Conservation (phyloP, 2,113 vertebrate genomes). For the Apodemus speciosus region DNA sequence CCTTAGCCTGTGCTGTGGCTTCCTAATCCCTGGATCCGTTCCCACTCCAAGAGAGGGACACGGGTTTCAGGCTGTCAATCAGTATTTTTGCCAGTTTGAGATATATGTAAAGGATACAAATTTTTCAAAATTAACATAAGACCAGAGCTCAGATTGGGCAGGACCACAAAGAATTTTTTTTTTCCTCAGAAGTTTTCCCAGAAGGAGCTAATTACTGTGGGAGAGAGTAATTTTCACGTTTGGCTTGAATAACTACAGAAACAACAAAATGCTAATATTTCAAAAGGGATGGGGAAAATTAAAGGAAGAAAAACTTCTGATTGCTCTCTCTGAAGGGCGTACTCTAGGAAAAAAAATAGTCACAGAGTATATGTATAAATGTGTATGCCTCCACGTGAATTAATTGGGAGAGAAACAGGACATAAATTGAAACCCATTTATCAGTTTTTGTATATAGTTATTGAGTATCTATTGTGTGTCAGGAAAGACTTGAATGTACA, state of each 20-base stretch:
- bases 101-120: conserved; percentile 78
- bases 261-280: conserved; percentile 71
- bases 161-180: conserved; percentile 69
- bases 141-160: conserved; percentile 77
- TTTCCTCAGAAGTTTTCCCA: conserved; percentile 72
- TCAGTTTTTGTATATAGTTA: conserved; percentile 17
- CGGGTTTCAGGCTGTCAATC: conserved; percentile 80
- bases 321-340: conserved; percentile 3
- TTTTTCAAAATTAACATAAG: conserved; percentile 75
- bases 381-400: not conserved
- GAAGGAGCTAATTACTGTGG: conserved; percentile 75
- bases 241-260: conserved; percentile 76
- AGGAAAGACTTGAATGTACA: not conserved
- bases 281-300: conserved; percentile 42
- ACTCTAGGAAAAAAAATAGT: not conserved
- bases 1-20: conserved; percentile 79
- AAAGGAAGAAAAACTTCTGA: conserved; percentile 60
- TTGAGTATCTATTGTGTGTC: not conserved
- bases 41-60: conserved; percentile 78
- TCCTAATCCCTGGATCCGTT: conserved; percentile 83
- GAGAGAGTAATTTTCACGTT: conserved; percentile 69
- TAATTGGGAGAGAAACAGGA: not conserved
- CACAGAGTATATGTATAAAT: not conserved
- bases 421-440: not conserved
- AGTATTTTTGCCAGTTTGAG: conserved; percentile 82